These are phyloP conservation scores for Himalopsyche phryganea DNA, from an alignment of 1,140 invertebrate genomes.

Conservation along the genomic window DNA sequence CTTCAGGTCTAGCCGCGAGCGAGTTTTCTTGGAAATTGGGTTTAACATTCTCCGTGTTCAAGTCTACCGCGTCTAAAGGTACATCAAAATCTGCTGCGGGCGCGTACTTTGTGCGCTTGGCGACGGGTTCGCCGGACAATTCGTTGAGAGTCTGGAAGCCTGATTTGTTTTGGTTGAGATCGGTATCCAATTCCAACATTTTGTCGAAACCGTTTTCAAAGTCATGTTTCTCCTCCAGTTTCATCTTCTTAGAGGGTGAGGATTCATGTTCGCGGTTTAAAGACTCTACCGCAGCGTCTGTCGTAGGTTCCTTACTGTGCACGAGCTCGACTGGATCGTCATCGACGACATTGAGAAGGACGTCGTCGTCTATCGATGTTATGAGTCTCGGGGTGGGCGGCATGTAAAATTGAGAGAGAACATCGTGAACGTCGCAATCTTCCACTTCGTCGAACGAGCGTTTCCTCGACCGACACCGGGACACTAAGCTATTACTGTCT, in stretches of 20 bases:
- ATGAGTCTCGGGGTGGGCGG: constrained; percentile 65
- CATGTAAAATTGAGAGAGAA: constrained; percentile 68
- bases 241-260: constrained; percentile 9
- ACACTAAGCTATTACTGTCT: constrained; percentile 38
- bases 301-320: constrained; percentile 27
- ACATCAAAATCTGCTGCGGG: constrained; percentile 32
- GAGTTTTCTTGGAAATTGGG: no score
- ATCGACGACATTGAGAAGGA: constrained; percentile 41
- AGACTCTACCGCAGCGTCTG: constrained; percentile 26
- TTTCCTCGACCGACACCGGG: constrained; percentile 42
- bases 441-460: constrained; percentile 53
- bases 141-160: constrained; percentile 25
- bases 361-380: constrained; percentile 60
- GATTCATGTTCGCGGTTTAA: constrained; percentile 35
- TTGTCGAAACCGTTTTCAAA: constrained; percentile 41
- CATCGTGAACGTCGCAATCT: constrained; percentile 59
- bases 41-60: neutral
- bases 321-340: constrained; percentile 42
- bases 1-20: neutral
- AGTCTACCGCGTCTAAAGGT: constrained; percentile 5
- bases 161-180: constrained; percentile 27
- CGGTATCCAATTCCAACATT: constrained; percentile 29
- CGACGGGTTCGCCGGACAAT: constrained; percentile 14
- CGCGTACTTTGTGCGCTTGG: constrained; percentile 26
- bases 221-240: constrained; percentile 34